phyloP scores from a whole-genome alignment of 2,888 invertebrate genomes.

The Acanthosepion esculentum region DNA sequence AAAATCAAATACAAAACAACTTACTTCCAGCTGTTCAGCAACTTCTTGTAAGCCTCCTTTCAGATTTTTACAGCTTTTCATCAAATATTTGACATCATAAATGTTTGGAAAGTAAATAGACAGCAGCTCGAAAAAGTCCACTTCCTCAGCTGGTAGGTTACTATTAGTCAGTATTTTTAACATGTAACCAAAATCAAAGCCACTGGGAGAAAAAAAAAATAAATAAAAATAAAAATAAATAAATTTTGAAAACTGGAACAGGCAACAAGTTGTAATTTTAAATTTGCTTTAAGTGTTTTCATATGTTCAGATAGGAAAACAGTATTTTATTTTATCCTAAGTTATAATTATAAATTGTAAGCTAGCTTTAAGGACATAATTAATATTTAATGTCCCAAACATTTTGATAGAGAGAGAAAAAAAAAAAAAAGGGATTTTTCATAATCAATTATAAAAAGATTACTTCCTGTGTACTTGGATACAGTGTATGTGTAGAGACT shows the following conservation, averaged over 20 bases:
- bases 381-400: no score
- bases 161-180: slow-evolving; percentile 94
- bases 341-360: no score
- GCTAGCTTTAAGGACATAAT: no score
- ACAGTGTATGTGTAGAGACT: no score
- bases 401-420: not conserved
- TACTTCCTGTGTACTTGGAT: no score
- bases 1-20: not conserved
- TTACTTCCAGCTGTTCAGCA: slow-evolving; percentile 76
- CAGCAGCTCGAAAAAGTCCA: slow-evolving; percentile 95
- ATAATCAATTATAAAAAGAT: not conserved
- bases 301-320: no score
- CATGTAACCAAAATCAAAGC: slow-evolving; percentile 99
- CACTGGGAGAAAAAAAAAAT: slow-evolving; percentile 77
- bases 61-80: slow-evolving; percentile 98
- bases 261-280: not conserved
- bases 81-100: slow-evolving; percentile 98
- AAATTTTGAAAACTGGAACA: not conserved
- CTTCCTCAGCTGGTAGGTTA: slow-evolving; percentile 93
- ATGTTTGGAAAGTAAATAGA: slow-evolving; percentile 96
- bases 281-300: not conserved
- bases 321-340: no score
- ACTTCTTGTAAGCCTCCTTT: slow-evolving; percentile 99
- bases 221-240: not conserved
- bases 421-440: not conserved